Base-by-base conservation (phyloP, 1,140 invertebrate genomes). In the Tetramorium simillimum region DNA sequence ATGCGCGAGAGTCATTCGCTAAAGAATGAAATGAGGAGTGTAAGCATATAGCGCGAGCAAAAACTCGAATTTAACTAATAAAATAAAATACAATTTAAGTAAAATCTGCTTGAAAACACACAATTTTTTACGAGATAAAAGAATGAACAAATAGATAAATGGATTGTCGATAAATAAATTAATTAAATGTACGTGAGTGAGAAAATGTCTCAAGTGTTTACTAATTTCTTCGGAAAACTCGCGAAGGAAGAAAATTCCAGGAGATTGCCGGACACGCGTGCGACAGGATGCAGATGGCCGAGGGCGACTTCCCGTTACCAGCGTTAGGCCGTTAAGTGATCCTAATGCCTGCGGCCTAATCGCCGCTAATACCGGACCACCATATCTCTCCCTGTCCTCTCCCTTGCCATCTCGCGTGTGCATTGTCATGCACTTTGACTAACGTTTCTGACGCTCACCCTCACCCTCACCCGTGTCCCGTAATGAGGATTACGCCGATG, bases 381-480 rank as follows among this genome's bases (percentile, higher is more conserved):
- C 53, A 73, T 75, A 73, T 62, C 80, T 84, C 69, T 75, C 69
- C 40, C 80, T 75, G 7, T 60, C n/a, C 80, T 72, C 80, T 58
- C 65, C 49, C 46, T n/a, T 33, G 69, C 37, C 37, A 18, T 84
- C 80, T 82, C 65, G 51, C 43, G 65, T 40, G 43, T 14, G 46
- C 46, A 81, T 73, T 82, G 80, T 82, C 80, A 73, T 60, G 80
- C 80, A 82, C 80, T 82, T 82, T 82, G 80, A 82, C 80, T 82
- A 82, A 82, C 80, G 80, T 82, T 82, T 82, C 80, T 70, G 65
- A 12, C 67, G 80, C 24, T 56, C 67, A 62, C 49, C 53, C 70
- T 56, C 67, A 62, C 46, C 53, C 69, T 33, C n/a, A 12, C 10
- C 63, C 67, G 14, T 46, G 53, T 72, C 21, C 53, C 67, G 67